phyloP scores from a whole-genome alignment of 2,797 vertebrate genomes.

The Scolopax rusticola region DNA sequence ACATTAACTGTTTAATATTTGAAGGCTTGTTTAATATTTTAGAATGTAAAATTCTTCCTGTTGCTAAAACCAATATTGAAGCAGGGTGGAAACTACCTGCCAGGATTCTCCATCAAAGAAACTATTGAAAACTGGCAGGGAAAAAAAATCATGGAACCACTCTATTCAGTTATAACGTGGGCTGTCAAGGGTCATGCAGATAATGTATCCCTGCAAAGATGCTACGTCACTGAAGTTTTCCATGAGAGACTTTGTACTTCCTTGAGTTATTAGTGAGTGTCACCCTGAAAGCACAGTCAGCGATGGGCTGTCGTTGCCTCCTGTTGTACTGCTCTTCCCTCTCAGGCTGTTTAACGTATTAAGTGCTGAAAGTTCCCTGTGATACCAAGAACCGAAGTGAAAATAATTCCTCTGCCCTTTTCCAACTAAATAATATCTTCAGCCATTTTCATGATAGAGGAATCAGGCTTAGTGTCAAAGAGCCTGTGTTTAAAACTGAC shows the following conservation, averaged over 20 bases:
- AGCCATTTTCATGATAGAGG: background rate
- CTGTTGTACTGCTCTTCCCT: background rate
- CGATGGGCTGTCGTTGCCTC: background rate
- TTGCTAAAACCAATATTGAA: slow-evolving; percentile 41
- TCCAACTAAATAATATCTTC: background rate
- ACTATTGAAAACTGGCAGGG: background rate
- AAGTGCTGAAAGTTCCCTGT: background rate
- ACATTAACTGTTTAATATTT: slow-evolving; percentile 59
- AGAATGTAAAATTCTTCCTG: background rate
- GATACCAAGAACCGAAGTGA: background rate
- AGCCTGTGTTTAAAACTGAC: background rate
- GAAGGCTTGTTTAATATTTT: slow-evolving; percentile 58
- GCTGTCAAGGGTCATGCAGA: background rate
- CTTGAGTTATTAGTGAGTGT: background rate
- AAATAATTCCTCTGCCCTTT: background rate
- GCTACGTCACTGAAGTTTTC: background rate
- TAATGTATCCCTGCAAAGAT: background rate
- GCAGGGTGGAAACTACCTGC: background rate
- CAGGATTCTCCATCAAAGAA: background rate
- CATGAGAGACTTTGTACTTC: background rate
- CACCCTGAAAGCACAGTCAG: background rate
- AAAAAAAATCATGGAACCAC: background rate
- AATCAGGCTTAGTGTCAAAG: background rate
- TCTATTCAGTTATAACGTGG: background rate
- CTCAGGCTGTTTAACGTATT: background rate